Percentiles rank a stretch among this genome's conserved stretches.
Conservation (phyloP, 2,888 invertebrate genomes). For the Nomada ferruginata region DNA sequence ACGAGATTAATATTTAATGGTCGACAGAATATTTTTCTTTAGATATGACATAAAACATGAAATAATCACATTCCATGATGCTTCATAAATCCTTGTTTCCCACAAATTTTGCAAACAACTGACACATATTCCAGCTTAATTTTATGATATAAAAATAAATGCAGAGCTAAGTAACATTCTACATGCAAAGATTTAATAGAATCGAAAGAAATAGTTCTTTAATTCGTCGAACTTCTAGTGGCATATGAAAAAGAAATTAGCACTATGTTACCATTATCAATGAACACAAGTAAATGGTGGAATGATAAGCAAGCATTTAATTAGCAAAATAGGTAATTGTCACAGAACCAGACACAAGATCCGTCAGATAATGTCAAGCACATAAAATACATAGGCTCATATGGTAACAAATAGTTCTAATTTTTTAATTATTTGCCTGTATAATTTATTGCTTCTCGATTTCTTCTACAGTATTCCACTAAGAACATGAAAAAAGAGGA, state of each 20-base stretch:
- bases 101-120: background rate
- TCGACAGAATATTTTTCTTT: no score
- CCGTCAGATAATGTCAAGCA: conserved; percentile 11
- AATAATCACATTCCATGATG: conserved; percentile 2
- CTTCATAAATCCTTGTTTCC: conserved; percentile 21
- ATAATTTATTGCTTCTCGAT: no score
- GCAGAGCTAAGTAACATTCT: conserved; percentile 64
- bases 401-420: background rate
- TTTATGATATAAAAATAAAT: conserved; percentile 17
- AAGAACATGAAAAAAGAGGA: no score
- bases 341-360: conserved; percentile 7
- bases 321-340: conserved; percentile 23
- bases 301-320: conserved; percentile 29
- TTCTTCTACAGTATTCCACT: no score
- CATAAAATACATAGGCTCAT: background rate
- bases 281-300: conserved; percentile 2
- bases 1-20: no score
- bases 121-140: background rate
- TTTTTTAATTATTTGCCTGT: background rate
- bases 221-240: conserved; percentile 39
- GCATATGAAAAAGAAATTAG: conserved; percentile 50
- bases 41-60: background rate
- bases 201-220: conserved; percentile 29
- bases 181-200: conserved; percentile 69
- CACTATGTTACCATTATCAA: conserved; percentile 35